Conservation (phyloP, 2,113 vertebrate species). For the Albula glossodonta region DNA sequence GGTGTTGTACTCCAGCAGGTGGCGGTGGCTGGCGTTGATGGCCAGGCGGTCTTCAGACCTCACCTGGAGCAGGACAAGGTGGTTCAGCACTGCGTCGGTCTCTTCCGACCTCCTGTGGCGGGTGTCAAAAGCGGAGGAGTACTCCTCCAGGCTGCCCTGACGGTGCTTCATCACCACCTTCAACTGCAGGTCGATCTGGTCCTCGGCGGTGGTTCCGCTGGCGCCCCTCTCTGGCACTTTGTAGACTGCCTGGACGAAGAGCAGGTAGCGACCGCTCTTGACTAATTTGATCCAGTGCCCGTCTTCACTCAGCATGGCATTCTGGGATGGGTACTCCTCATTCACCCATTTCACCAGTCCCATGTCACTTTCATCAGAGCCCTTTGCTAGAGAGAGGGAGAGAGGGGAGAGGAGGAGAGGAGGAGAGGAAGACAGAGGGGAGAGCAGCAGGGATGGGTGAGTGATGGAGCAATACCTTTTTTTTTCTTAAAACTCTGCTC, state of each 20-base stretch:
- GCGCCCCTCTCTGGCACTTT: neutral
- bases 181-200: neutral
- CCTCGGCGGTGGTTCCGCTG: no score
- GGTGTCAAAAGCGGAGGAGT: neutral
- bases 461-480: no score
- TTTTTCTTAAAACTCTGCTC: no score
- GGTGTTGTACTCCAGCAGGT: conserved; percentile 8
- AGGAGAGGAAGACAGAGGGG: no score
- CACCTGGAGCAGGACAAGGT: conserved; percentile 13
- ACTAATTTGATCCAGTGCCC: neutral
- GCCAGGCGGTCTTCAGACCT: neutral
- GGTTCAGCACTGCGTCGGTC: neutral
- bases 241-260: conserved; percentile 16
- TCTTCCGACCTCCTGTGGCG: neutral
- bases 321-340: neutral
- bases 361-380: neutral
- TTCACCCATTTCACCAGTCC: neutral
- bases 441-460: no score
- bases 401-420: neutral
- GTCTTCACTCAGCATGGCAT: neutral
- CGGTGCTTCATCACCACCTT: neutral
- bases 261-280: conserved; percentile 10
- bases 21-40: neutral
- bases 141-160: neutral
- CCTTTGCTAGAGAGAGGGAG: neutral